Percentiles rank a stretch among this genome's conserved stretches.
These are phyloP conservation scores for Daphoenositta chrysoptera DNA, from an alignment of 2,113 vertebrate genomes.

Conservation along the genomic window DNA sequence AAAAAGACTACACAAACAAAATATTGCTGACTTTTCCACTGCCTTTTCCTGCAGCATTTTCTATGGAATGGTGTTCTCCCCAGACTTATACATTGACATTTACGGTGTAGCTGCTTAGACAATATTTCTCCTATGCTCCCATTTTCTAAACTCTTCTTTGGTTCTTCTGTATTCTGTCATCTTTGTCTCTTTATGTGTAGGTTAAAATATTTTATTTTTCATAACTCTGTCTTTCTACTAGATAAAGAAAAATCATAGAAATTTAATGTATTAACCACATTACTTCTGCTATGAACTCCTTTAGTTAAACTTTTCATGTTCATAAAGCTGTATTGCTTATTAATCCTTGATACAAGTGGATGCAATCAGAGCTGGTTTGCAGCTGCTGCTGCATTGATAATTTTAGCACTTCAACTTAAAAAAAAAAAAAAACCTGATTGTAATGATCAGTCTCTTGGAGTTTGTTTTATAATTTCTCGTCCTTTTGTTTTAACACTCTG, in stretches of 20 bases:
- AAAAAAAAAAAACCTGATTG: not conserved
- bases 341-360: not conserved
- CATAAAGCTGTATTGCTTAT: not conserved
- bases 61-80: not conserved
- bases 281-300: not conserved
- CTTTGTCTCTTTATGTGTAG: not conserved
- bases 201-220: not conserved
- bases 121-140: not conserved
- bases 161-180: not conserved
- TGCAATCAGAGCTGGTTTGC: conserved; percentile 31
- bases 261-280: not conserved
- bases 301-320: not conserved
- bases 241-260: not conserved
- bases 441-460: not conserved
- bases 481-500: conserved; percentile 16
- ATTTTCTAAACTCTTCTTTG: not conserved
- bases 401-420: not conserved
- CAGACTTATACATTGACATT: not conserved
- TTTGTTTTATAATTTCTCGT: conserved; percentile 4
- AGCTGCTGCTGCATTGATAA: not conserved
- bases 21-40: not conserved
- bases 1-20: not conserved
- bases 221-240: not conserved
- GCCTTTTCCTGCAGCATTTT: not conserved
- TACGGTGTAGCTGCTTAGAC: not conserved